Percentiles rank a stretch among this genome's conserved stretches.
Conservation (phyloP, 2,888 invertebrate species). For the Andrena minutula region DNA sequence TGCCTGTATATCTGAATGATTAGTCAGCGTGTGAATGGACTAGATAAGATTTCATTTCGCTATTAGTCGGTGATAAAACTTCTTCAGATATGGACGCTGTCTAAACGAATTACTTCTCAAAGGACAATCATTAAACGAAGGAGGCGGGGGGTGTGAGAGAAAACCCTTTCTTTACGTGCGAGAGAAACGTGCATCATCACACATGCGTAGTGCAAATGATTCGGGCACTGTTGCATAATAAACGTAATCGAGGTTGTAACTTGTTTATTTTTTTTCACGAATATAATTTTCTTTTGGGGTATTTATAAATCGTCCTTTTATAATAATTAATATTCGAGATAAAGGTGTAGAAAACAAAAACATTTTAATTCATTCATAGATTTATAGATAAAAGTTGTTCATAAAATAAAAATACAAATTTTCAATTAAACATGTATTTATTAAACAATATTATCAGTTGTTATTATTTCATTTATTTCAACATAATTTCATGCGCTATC, state of each 20-base stretch:
- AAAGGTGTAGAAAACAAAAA: not conserved
- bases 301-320: not conserved
- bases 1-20: constrained; percentile 40
- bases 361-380: too few species aligned
- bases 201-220: not conserved
- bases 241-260: not conserved
- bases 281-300: not conserved
- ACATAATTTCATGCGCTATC: constrained; percentile 19
- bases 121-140: constrained; percentile 32
- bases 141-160: not conserved
- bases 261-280: not conserved
- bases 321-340: not conserved
- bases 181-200: constrained; percentile 2
- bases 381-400: too few species aligned
- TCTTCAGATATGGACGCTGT: constrained; percentile 45
- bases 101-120: constrained; percentile 36
- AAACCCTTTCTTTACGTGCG: not conserved
- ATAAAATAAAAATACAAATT: not conserved
- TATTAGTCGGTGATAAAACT: constrained; percentile 64
- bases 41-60: constrained; percentile 72
- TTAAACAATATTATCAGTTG: not conserved
- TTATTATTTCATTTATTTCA: constrained; percentile 6
- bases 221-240: not conserved
- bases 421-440: too few species aligned
- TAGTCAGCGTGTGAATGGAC: constrained; percentile 64